Base-by-base conservation (phyloP, 2,888 invertebrate genomes). In the Chydorus sphaericus region DNA sequence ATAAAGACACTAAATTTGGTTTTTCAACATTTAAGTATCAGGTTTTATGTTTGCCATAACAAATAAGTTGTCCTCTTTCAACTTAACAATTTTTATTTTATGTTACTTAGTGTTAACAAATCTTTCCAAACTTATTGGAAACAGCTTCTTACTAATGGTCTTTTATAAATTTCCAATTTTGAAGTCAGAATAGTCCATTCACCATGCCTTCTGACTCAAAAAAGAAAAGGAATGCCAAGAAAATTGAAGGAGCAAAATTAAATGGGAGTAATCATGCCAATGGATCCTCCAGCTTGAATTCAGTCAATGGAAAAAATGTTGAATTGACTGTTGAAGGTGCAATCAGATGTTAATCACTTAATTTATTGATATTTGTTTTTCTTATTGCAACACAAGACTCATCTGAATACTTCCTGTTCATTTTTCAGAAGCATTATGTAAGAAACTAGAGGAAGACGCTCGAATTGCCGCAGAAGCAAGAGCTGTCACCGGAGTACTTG, bases 191-290 rank as follows among this genome's bases (percentile, higher is more conserved):
- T n/a, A n/a, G n/a, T n/a, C 44, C 18, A 6, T n/a, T 18, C 26
- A 71, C 61, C 63, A 98, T 98, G 98, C 96, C 98, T 70, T 98
- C 98, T 65, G 97, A 97, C 73, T 84, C 94, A 33, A 97, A 98
- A 73, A 97, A 98, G 78, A 90, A 92, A 69, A 86, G 94, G 70
- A 92, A 90, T 68, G 90, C 90, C 68, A 91, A 92, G 71, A 98
- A 97, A 73, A 98, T 97, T 70, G 94, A 93, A 62, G 89, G 90
- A 55, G 85, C 88, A 4, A 86, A 83, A 67, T 81, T 79, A 60
- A 79, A 85, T 58, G 76, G 60, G 33, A 59, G 56, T 4, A 59
- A 57, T 33, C 56, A 54, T 33, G 60, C 58, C 44, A 62, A 61
- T 37, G 62, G 61, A 50, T 58, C 56, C 16, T 44, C 8, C 8